These are phyloP conservation scores for Chloebia gouldiae DNA, from an alignment of 2,113 vertebrate genomes.

Conservation along the genomic window DNA sequence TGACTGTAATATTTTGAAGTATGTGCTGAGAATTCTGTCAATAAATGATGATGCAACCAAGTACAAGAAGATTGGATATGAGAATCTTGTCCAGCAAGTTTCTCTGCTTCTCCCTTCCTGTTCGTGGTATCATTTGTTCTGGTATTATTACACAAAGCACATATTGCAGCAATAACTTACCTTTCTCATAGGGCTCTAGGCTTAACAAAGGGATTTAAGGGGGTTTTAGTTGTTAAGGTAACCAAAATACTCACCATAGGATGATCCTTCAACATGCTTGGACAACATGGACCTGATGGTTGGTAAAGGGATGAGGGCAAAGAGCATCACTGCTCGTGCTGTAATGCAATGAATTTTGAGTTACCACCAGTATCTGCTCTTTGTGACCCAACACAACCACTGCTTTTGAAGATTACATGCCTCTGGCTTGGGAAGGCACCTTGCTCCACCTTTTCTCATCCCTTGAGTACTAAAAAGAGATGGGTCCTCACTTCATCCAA, in stretches of 20 bases:
- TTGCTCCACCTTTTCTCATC: background rate
- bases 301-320: conserved; percentile 90
- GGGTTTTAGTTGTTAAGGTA: background rate
- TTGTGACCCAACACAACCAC: background rate
- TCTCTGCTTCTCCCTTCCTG: conserved; percentile 1
- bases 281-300: conserved; percentile 92
- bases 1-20: background rate
- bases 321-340: conserved; percentile 88
- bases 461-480: background rate
- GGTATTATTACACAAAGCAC: background rate
- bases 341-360: conserved; percentile 22
- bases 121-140: background rate
- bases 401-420: background rate
- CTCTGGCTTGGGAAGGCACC: background rate
- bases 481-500: background rate
- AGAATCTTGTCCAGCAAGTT: background rate
- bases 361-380: background rate
- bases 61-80: background rate
- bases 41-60: background rate
- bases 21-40: background rate
- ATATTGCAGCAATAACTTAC: background rate
- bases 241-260: conserved; percentile 81
- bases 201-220: background rate
- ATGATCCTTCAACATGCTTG: conserved; percentile 83
- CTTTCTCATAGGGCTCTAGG: background rate